Evolutionary conservation across 1,140 invertebrate genomes (phyloP).

Genomic region (Belonocnema kinseyi): DNA sequence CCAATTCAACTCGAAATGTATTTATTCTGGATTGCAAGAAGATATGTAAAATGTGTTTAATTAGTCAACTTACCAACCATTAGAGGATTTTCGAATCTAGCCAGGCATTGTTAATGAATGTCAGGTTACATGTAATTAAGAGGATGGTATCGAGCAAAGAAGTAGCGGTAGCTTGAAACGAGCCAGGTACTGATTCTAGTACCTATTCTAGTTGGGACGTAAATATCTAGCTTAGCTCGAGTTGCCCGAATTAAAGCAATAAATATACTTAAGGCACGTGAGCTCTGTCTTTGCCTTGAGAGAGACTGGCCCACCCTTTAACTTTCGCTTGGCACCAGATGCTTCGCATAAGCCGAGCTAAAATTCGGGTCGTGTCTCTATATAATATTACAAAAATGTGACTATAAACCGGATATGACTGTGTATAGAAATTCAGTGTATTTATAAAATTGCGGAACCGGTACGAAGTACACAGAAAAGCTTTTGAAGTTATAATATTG

Average conservation of each 20-base stretch:
- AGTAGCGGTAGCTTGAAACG: not conserved
- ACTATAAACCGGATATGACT: conserved; percentile 16
- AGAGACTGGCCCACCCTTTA: conserved; percentile 43
- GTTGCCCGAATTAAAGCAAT: conserved; percentile 64
- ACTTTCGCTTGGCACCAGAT: conserved; percentile 52
- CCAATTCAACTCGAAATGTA: no score
- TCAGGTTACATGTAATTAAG: not conserved
- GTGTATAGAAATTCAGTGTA: not conserved
- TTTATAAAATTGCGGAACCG: not conserved
- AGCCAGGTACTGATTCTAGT: conserved; percentile 38
- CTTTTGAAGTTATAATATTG: no score
- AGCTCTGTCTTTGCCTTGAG: conserved; percentile 35
- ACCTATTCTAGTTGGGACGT: conserved; percentile 60
- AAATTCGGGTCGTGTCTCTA: conserved; percentile 18
- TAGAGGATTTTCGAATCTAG: no score
- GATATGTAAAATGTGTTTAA: no score
- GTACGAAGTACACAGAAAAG: not conserved
- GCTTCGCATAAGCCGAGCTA: conserved; percentile 38
- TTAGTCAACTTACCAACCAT: no score
- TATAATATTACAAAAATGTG: conserved; percentile 15
- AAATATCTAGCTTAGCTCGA: conserved; percentile 62
- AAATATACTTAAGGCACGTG: conserved; percentile 57
- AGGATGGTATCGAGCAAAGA: not conserved
- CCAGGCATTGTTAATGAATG: no score
- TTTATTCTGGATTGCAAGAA: no score